phyloP scores from a whole-genome alignment of 2,888 invertebrate genomes.

The Anaspis maculata region DNA sequence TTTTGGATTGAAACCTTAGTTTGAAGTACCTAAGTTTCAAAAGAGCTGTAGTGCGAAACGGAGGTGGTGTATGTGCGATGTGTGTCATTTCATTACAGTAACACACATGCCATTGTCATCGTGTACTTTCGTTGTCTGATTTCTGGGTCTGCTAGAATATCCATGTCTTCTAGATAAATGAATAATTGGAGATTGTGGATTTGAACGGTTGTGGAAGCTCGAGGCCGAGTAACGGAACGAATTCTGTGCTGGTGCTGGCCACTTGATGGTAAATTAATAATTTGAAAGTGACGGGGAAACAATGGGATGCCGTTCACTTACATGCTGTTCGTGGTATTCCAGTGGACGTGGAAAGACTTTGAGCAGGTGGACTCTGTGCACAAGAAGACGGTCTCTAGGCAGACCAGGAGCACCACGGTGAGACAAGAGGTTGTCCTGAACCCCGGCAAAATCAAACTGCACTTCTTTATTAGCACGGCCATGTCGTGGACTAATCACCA shows the following conservation, averaged over 20 bases:
- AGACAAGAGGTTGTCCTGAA: slow-evolving; percentile 44
- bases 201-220: slow-evolving; percentile 3
- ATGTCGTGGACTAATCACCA: slow-evolving; percentile 14
- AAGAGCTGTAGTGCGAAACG: no score
- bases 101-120: no score
- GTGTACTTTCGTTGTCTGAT: no score
- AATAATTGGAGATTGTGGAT: no score
- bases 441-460: slow-evolving; percentile 27
- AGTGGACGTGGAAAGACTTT: slow-evolving; percentile 79
- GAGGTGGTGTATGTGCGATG: no score
- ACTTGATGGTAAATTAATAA: slow-evolving; percentile 9
- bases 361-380: slow-evolving; percentile 62
- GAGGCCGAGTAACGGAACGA: slow-evolving; percentile 7
- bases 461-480: slow-evolving; percentile 30
- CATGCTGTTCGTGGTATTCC: slow-evolving; percentile 87
- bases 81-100: no score
- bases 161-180: no score
- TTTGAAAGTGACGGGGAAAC: slow-evolving; percentile 5
- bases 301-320: slow-evolving; percentile 45
- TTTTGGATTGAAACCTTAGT: no score
- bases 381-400: slow-evolving; percentile 49
- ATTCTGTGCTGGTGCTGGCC: no score
- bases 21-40: no score
- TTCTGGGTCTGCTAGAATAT: no score
- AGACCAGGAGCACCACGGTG: slow-evolving; percentile 48